These are phyloP conservation scores for Prenolepis imparis DNA, from an alignment of 2,888 invertebrate species.

Conservation along the genomic window DNA sequence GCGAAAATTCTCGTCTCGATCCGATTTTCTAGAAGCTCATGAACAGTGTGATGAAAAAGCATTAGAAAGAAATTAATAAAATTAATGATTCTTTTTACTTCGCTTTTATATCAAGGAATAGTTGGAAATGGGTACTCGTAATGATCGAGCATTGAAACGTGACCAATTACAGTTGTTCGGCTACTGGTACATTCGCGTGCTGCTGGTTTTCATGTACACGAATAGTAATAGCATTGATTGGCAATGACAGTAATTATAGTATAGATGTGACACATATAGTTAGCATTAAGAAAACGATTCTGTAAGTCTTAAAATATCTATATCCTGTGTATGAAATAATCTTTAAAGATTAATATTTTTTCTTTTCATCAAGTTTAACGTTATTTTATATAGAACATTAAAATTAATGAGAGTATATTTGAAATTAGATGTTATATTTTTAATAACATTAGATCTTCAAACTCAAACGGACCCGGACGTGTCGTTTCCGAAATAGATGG, in stretches of 20 bases:
- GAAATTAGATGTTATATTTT: conserved; percentile 27
- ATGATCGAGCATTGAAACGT: conserved; percentile 23
- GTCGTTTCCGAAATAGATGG: conserved; percentile 81
- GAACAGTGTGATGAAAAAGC: background rate
- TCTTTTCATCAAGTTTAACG: background rate
- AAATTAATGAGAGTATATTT: conserved; percentile 46
- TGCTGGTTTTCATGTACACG: background rate
- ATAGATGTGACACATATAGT: conserved; percentile 14
- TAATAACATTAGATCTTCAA: conserved; percentile 19
- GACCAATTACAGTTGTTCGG: conserved; percentile 23
- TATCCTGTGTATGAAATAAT: background rate
- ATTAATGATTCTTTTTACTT: background rate
- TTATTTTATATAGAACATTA: background rate
- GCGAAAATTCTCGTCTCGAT: conserved; percentile 19
- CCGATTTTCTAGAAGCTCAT: conserved; percentile 28
- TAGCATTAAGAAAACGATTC: conserved; percentile 1
- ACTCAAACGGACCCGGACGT: conserved; percentile 60
- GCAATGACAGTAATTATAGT: conserved; percentile 14
- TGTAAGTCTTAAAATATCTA: background rate
- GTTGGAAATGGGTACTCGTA: conserved; percentile 14
- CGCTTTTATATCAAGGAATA: background rate
- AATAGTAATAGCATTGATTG: conserved; percentile 24
- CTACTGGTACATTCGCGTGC: background rate
- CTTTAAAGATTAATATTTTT: background rate
- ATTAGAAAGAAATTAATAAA: background rate